Conservation (phyloP, 2,113 vertebrate species). For the Vicugna pacos region DNA sequence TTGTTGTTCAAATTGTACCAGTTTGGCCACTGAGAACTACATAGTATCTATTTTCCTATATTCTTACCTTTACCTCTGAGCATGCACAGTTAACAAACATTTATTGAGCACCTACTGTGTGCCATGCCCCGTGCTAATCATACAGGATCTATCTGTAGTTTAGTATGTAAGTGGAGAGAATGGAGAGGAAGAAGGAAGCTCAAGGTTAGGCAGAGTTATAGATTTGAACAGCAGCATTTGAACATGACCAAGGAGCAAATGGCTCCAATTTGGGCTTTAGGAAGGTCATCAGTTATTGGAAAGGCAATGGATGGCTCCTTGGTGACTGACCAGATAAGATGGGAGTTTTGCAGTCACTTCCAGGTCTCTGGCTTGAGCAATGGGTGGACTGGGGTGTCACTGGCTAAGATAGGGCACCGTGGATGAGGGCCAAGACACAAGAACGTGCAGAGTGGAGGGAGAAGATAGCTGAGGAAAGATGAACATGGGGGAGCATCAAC, state of each 20-base stretch:
- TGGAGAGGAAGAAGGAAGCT: not conserved
- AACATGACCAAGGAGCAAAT: not conserved
- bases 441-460: not conserved
- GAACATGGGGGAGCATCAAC: not conserved
- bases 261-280: not conserved
- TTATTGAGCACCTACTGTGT: not conserved
- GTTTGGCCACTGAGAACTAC: not conserved
- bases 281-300: not conserved
- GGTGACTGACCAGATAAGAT: not conserved
- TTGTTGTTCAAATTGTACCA: slow-evolving; percentile 6
- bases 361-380: not conserved
- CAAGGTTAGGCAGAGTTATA: not conserved
- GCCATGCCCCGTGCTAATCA: not conserved
- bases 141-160: not conserved
- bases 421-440: not conserved
- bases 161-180: not conserved
- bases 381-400: not conserved
- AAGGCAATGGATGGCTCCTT: not conserved
- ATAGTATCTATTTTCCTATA: not conserved
- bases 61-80: not conserved
- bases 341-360: not conserved
- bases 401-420: not conserved
- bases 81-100: not conserved
- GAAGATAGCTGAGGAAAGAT: slow-evolving; percentile 42
- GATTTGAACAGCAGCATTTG: not conserved